Conservation (phyloP, 53 echinoderm and acorn worm genomes). For the Pentamera pediparva region DNA sequence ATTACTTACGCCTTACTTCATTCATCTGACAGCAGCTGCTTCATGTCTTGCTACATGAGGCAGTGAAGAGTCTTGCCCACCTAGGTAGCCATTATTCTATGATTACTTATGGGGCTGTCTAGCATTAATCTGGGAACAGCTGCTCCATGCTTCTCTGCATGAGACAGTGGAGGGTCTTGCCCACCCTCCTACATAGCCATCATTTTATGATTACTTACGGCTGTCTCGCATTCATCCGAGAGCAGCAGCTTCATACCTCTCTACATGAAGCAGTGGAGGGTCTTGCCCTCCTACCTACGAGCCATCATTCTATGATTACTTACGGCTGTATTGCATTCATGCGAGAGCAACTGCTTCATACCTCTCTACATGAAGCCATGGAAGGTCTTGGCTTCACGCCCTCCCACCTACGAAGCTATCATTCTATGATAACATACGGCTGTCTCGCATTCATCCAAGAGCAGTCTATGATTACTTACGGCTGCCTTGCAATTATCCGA, state of each 20-base stretch:
- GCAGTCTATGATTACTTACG: conserved; percentile 61
- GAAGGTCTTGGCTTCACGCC: conserved; percentile 82
- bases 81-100: too few relatives aligned
- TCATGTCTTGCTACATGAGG: too few relatives aligned
- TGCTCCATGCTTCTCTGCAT: conserved; percentile 71
- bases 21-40: too few relatives aligned
- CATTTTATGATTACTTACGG: conserved; percentile 65
- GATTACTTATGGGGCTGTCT: too few relatives aligned
- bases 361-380: conserved; percentile 83
- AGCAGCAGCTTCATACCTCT: conserved; percentile 49
- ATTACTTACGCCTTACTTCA: too few relatives aligned
- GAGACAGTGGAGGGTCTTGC: conserved; percentile 84
- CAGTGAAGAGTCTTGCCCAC: too few relatives aligned
- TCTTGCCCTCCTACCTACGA: conserved; percentile 88
- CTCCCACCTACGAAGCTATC: too few relatives aligned
- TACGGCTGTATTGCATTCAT: conserved; percentile 60
- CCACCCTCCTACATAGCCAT: too few relatives aligned
- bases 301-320: too few relatives aligned
- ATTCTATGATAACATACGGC: conserved; percentile 67
- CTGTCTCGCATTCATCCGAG: conserved; percentile 41
- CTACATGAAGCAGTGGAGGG: conserved; percentile 89
- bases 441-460: conserved; percentile 44
- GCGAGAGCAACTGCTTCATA: conserved; percentile 35
- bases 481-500: conserved; percentile 37
- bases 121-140: too few relatives aligned